Percentiles rank a stretch among this genome's conserved stretches.
phyloP scores from a whole-genome alignment of 2,888 invertebrate species.

The Mechanitis messenoides region DNA sequence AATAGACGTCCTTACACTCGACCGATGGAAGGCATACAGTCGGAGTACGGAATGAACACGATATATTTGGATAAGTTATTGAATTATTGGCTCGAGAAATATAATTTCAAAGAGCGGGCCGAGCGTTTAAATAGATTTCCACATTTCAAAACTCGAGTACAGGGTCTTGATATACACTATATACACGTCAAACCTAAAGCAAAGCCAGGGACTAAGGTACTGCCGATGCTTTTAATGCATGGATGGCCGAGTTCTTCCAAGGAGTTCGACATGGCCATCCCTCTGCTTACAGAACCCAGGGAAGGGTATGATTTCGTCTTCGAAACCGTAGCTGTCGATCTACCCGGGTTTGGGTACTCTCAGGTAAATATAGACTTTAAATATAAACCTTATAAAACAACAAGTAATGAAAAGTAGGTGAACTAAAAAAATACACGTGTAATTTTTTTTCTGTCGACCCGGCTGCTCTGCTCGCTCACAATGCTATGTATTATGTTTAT shows the following conservation, averaged over 20 bases:
- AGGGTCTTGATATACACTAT: slow-evolving; percentile 85
- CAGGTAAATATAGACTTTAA: slow-evolving; percentile 57
- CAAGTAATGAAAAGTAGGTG: neutral
- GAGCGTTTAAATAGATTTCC: slow-evolving; percentile 81
- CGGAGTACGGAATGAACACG: slow-evolving; percentile 89
- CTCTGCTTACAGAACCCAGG: slow-evolving; percentile 76
- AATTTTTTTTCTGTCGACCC: too few relatives aligned
- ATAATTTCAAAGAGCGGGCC: slow-evolving; percentile 80
- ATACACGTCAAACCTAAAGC: slow-evolving; percentile 79
- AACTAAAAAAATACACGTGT: too few relatives aligned
- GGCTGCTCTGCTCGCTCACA: too few relatives aligned
- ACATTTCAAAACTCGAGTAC: slow-evolving; percentile 86
- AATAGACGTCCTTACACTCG: slow-evolving; percentile 68
- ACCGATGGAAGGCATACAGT: slow-evolving; percentile 82
- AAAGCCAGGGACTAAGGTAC: slow-evolving; percentile 38
- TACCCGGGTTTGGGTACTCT: slow-evolving; percentile 84
- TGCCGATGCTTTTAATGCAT: slow-evolving; percentile 85
- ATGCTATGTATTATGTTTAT: too few relatives aligned
- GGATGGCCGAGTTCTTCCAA: slow-evolving; percentile 93
- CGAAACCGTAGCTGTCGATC: slow-evolving; percentile 81
- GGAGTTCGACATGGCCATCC: slow-evolving; percentile 87
- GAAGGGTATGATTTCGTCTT: slow-evolving; percentile 78
- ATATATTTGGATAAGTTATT: slow-evolving; percentile 80
- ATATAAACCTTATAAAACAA: neutral
- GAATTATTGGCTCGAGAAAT: slow-evolving; percentile 86